Evolutionary conservation across 2,888 invertebrate genomes (phyloP).

Genomic region (Incurvaria masculella): DNA sequence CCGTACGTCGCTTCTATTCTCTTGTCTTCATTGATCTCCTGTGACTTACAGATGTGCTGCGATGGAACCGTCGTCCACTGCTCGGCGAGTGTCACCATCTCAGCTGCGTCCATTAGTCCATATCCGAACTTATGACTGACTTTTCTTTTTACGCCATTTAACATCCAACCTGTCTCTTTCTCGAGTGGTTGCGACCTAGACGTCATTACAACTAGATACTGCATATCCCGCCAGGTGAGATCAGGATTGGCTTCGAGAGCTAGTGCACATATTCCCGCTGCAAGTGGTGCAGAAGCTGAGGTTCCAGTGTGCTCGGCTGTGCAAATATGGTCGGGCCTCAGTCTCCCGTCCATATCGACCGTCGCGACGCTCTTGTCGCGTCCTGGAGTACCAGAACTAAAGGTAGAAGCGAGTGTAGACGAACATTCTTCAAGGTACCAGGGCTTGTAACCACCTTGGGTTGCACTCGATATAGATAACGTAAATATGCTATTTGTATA

Average conservation of each 20-base stretch:
- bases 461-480: slow-evolving; percentile 95
- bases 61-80: slow-evolving; percentile 93
- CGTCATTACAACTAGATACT: slow-evolving; percentile 90
- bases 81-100: slow-evolving; percentile 88
- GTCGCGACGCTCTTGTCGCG: slow-evolving; percentile 89
- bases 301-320: slow-evolving; percentile 91
- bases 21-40: slow-evolving; percentile 80
- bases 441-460: slow-evolving; percentile 92
- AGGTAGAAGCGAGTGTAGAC: slow-evolving; percentile 96
- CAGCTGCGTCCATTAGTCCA: slow-evolving; percentile 96
- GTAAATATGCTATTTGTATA: slow-evolving; percentile 99
- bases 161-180: slow-evolving; percentile 90
- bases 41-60: slow-evolving; percentile 93
- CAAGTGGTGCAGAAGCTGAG: slow-evolving; percentile 91
- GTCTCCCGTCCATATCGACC: slow-evolving; percentile 85
- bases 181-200: slow-evolving; percentile 85
- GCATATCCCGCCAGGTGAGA: slow-evolving; percentile 97
- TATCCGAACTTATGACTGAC: slow-evolving; percentile 98
- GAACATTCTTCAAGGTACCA: slow-evolving; percentile 99
- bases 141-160: slow-evolving; percentile 90
- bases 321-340: slow-evolving; percentile 84
- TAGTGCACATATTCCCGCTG: slow-evolving; percentile 91
- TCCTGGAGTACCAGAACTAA: slow-evolving; percentile 93
- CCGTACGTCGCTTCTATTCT: slow-evolving; percentile 74
- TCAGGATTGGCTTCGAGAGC: slow-evolving; percentile 90